These are phyloP conservation scores for Pseudeuparius sepicola DNA, from an alignment of 2,888 invertebrate genomes.

Conservation along the genomic window DNA sequence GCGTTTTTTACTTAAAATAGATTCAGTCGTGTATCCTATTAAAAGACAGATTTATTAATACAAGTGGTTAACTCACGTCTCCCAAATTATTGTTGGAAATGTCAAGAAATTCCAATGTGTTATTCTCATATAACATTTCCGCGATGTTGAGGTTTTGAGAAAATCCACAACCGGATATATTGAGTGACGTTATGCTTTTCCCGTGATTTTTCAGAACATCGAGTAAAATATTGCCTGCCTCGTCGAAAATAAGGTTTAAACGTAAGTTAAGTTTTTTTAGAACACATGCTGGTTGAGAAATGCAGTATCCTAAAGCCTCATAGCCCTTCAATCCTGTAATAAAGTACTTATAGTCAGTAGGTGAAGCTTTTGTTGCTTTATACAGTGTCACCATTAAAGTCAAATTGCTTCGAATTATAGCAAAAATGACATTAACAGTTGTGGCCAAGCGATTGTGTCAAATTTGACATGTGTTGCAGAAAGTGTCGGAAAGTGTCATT, in stretches of 20 bases:
- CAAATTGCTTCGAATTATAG: too few relatives aligned
- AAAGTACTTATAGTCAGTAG: too few relatives aligned
- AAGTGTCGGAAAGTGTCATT: too few relatives aligned
- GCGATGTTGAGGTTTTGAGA: slow-evolving; percentile 25
- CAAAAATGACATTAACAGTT: too few relatives aligned
- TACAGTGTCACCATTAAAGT: too few relatives aligned
- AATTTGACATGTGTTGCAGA: too few relatives aligned
- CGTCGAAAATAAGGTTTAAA: slow-evolving; percentile 28
- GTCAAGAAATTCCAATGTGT: slow-evolving; percentile 30
- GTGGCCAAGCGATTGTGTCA: too few relatives aligned
- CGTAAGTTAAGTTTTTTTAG: slow-evolving; percentile 27
- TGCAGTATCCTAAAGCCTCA: slow-evolving; percentile 27
- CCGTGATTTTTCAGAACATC: slow-evolving; percentile 22
- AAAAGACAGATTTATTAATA: too few relatives aligned
- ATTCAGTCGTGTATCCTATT: too few relatives aligned
- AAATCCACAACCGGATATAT: slow-evolving; percentile 32
- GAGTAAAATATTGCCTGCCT: slow-evolving; percentile 27
- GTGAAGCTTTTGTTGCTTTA: too few relatives aligned
- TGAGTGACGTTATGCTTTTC: slow-evolving; percentile 25
- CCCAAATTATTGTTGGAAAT: slow-evolving; percentile 35
- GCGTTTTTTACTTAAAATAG: too few relatives aligned
- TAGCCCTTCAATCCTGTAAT: slow-evolving; percentile 24
- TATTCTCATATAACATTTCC: slow-evolving; percentile 28
- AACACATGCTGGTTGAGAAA: slow-evolving; percentile 24
- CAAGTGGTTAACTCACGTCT: slow-evolving; percentile 33